Evolutionary conservation across 2,113 vertebrate genomes (phyloP).

Genomic region (Acanthochromis polyacanthus): DNA sequence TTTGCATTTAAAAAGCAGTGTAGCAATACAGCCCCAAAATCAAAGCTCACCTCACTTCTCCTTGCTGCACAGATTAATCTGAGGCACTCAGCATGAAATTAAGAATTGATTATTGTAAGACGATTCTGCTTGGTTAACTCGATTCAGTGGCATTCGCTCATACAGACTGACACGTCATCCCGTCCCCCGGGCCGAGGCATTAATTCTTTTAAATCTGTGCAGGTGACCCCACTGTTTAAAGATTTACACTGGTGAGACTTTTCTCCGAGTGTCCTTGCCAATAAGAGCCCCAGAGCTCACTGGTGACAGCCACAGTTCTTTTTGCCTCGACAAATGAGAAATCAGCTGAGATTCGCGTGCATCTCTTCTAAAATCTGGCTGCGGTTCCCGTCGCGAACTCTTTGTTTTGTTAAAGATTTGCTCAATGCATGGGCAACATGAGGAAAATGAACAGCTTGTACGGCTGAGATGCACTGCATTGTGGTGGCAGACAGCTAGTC

Average conservation of each 20-base stretch:
- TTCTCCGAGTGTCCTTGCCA: conserved; percentile 67
- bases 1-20: conserved; percentile 33
- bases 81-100: conserved; percentile 86
- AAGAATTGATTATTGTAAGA: conserved; percentile 86
- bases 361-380: conserved; percentile 52
- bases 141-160: conserved; percentile 66
- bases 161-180: conserved; percentile 52
- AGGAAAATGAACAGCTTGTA: conserved; percentile 51
- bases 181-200: conserved; percentile 61
- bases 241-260: conserved; percentile 76
- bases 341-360: conserved; percentile 34
- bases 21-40: conserved; percentile 50
- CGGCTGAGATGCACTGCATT: conserved; percentile 35
- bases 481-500: conserved; percentile 50
- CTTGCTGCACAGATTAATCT: conserved; percentile 77
- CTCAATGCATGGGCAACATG: conserved; percentile 41
- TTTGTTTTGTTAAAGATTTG: conserved; percentile 43
- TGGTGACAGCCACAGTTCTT: conserved; percentile 48
- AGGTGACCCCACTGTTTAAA: conserved; percentile 80
- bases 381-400: conserved; percentile 20
- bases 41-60: conserved; percentile 65
- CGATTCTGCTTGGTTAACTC: conserved; percentile 82
- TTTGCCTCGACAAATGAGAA: conserved; percentile 57
- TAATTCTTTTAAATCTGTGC: conserved; percentile 76
- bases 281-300: conserved; percentile 45